phyloP scores from a whole-genome alignment of 1,140 invertebrate species.

The Halictus rubicundus region DNA sequence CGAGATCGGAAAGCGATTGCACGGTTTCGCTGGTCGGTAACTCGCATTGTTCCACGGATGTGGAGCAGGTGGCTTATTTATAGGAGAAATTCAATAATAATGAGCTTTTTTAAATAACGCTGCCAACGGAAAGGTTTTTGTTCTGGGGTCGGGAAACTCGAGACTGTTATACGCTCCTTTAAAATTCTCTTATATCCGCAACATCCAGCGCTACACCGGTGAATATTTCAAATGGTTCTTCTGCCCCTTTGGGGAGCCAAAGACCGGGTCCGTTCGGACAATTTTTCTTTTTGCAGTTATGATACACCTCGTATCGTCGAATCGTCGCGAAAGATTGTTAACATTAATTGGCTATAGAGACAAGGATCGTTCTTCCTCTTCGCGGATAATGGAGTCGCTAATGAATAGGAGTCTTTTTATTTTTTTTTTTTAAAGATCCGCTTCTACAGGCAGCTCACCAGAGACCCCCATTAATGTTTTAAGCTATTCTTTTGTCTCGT shows the following conservation, averaged over 20 bases:
- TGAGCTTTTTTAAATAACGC: conserved; percentile 35
- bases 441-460: not conserved
- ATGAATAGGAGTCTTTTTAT: not conserved
- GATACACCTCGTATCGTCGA: not conserved
- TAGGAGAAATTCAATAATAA: conserved; percentile 17
- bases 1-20: conserved; percentile 30
- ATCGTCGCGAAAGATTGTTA: not conserved
- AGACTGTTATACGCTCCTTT: conserved; percentile 16
- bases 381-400: not conserved
- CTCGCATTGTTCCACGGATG: conserved; percentile 22
- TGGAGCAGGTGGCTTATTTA: conserved; percentile 9
- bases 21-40: conserved; percentile 20
- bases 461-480: not conserved
- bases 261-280: not conserved
- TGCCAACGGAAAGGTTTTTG: not conserved
- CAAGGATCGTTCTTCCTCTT: not conserved
- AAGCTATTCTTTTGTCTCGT: not conserved
- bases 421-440: not conserved
- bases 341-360: not conserved
- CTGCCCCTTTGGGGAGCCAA: conserved; percentile 1
- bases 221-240: conserved; percentile 34
- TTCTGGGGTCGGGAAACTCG: conserved; percentile 26
- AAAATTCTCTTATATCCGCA: conserved; percentile 18
- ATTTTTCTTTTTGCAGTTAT: not conserved
- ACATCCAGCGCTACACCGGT: conserved; percentile 15